A percentile compares a stretch with the other conserved stretches of the same genome.
Conservation (phyloP, 2,113 vertebrate species). For the Meles meles region DNA sequence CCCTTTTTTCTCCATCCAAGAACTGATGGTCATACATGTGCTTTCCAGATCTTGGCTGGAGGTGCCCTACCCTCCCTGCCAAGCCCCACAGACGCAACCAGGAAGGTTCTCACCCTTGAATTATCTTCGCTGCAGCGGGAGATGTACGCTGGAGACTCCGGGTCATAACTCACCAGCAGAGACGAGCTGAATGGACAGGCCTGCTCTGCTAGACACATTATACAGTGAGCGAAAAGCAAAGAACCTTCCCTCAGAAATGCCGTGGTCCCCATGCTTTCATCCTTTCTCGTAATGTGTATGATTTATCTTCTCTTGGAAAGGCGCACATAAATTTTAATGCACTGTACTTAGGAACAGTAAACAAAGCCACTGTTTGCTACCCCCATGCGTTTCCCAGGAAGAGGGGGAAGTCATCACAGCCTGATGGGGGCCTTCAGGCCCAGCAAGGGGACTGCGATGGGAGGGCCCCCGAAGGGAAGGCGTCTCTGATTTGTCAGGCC, state of each 20-base stretch:
- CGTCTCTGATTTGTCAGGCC: neutral
- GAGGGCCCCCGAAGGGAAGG: neutral
- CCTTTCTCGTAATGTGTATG: neutral
- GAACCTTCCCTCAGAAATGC: neutral
- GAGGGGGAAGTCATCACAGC: neutral
- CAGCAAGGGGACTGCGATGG: neutral
- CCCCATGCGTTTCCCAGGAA: neutral
- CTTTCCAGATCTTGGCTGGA: neutral
- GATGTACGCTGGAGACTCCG: neutral
- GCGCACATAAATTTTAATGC: neutral
- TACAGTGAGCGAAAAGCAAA: slow-evolving; percentile 7
- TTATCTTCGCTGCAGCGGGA: neutral
- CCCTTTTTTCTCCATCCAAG: neutral
- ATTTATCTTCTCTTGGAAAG: slow-evolving; percentile 41
- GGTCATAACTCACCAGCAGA: neutral
- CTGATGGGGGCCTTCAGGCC: neutral
- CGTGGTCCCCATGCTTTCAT: neutral
- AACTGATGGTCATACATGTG: neutral
- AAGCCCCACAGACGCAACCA: accelerated
- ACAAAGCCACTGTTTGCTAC: slow-evolving; percentile 25
- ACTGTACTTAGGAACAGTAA: slow-evolving; percentile 33
- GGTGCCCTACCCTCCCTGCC: neutral
- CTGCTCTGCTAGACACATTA: neutral
- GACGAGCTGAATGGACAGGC: neutral
- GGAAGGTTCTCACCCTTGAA: neutral